Evolutionary conservation across 2,113 vertebrate species (phyloP), one percentile per base, ranked within the genome.

Genomic region (Xiphorhynchus elegans): DNA sequence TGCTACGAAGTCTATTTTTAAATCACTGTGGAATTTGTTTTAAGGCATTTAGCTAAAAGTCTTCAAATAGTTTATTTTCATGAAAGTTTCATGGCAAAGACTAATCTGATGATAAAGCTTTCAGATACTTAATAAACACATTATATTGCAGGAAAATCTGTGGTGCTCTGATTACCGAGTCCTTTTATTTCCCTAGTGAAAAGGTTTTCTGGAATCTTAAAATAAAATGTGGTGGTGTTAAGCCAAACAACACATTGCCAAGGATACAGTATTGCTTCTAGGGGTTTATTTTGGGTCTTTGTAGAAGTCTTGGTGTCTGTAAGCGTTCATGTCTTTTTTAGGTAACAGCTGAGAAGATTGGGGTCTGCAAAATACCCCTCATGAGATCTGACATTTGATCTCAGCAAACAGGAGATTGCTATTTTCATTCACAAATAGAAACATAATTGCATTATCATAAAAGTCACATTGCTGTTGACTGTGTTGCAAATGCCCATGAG

Each of bases 391-490:
- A 87, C 31, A 42, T 90, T 84, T 88, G 78, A 94, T 50, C 94
- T 53, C 56, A 81, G 64, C 67, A 63, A 95, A 58, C 28, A 69
- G 31, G 56, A 93, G 39, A 60, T 29, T 28, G 40, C 26, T 90
- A 74, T 89, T 89, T 93, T 94, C 78, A 49, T 89, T 84, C 79
- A 76, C 50, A 84, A 79, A 84, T 37, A 74, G 39, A 90, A 80
- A 92, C 37, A 47, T 92, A 93, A 90, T 84, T 76, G 26, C 67
- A 68, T 89, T 94, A 95, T 84, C 77, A 86, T 82, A 67, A 87
- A 87, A 93, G 67, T 78, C 76, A 75, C 62, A 63, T 81, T 89
- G 84, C 63, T 84, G 31, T 76, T 84, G 67, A 60, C 69, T 82
- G 33, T 53, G n/a, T 12, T 81, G 89, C 47, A 64, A 82, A 68